Conservation (phyloP, 2,113 vertebrate species). For the Panthera tigris region DNA sequence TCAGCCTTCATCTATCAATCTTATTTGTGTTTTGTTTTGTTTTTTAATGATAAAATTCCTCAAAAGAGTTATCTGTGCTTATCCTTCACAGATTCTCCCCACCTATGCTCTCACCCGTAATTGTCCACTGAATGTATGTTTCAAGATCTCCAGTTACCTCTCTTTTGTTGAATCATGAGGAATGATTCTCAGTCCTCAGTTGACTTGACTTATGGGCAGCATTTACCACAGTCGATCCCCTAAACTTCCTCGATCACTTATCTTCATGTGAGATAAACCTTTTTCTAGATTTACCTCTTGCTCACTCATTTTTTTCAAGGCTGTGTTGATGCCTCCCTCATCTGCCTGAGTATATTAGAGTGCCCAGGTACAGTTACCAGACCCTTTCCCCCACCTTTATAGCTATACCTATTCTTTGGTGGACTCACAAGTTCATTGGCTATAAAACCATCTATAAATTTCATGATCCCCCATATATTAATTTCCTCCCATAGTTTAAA, state of each 20-base stretch:
- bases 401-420: not conserved
- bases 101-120: not conserved
- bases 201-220: not conserved
- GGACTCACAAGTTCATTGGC: not conserved
- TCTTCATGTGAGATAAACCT: not conserved
- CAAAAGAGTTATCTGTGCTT: too few species aligned
- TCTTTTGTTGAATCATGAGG: not conserved
- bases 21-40: not conserved
- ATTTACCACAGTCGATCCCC: not conserved
- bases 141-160: not conserved
- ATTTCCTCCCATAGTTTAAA: not conserved
- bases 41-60: not conserved
- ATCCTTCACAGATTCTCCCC: not conserved
- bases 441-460: not conserved
- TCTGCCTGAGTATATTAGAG: not conserved
- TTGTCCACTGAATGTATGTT: not conserved
- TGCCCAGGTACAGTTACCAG: too few species aligned
- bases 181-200: not conserved
- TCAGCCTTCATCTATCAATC: not conserved
- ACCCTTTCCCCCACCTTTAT: not conserved
- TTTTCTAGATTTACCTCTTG: not conserved
- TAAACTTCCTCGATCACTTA: not conserved
- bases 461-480: not conserved
- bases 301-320: not conserved
- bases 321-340: too few species aligned